Evolutionary conservation across 2,113 vertebrate species (phyloP), one percentile per base, ranked within the genome.

Genomic region (Camelus dromedarius): DNA sequence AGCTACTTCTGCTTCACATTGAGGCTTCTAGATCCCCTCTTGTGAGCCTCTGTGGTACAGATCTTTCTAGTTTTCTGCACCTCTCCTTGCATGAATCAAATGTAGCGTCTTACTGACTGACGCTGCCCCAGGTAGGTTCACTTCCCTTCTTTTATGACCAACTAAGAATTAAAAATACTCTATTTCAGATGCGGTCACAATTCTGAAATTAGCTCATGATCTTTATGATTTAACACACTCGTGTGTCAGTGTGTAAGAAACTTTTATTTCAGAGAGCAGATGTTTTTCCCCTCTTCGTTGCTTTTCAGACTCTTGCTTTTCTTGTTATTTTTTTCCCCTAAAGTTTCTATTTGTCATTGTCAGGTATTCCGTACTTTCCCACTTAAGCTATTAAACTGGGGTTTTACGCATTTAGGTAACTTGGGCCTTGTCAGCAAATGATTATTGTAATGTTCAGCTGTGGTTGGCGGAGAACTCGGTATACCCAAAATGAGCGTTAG

Each of bases 261-360:
- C 81, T 24, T 56, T 42, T 42, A 66, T 46, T 83, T 67, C 50
- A 69, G 42, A 38, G 6, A 80, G 42, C 54, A 46, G 11, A 14
- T 19, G 54, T 73, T 62, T 69, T 32, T 7, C 54, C 20, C 46
- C 62, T 32, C 38, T 22, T 26, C 13, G 28, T 54, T 70, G 22
- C 80, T 56, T 73, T 95, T 58, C 22, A 83, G 30, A 72, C 58
- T 9, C 91, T 86, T 48, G 67, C 73, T 79, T 93, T 91, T n/a
- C 13, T 48, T 76, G 0, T 46, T 72, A 12, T 58, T 46, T 18
- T 30, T n/a, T 79, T 38, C 1, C 1, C 13, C 82, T 82, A 32
- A 87, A 84, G 46, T 69, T 90, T 50, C 42, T 69, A 2, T 52
- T 95, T 72, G 35, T 35, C 30, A n/a, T 20, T 50, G 9, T 35